Conservation (phyloP, 2,888 invertebrate genomes). For the Tachina grossa region DNA sequence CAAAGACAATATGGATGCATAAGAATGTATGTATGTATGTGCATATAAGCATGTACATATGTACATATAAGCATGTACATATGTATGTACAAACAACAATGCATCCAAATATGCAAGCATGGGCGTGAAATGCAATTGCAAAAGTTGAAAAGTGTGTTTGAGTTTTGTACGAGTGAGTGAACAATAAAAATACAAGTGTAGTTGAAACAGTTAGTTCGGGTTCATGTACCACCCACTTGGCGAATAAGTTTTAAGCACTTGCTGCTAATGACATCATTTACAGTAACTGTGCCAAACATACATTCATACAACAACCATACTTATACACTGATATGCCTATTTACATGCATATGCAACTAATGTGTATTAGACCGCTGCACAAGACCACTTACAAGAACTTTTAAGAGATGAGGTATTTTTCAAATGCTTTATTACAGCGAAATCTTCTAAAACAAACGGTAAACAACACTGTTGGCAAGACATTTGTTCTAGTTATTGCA, state of each 20-base stretch:
- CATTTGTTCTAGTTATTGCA: too few species aligned
- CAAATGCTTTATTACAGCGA: too few species aligned
- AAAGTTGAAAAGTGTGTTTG: slow-evolving; percentile 14
- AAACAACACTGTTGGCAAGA: too few species aligned
- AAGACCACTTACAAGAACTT: too few species aligned
- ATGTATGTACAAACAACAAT: not conserved
- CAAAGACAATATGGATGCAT: slow-evolving; percentile 15
- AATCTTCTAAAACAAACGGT: too few species aligned
- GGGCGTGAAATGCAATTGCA: slow-evolving; percentile 26
- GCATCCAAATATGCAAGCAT: slow-evolving; percentile 19
- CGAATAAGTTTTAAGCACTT: slow-evolving; percentile 39
- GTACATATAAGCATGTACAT: not conserved
- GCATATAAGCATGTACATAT: slow-evolving; percentile 13
- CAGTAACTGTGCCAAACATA: slow-evolving; percentile 20
- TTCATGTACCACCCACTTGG: slow-evolving; percentile 52
- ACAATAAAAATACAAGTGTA: slow-evolving; percentile 10
- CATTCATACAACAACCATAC: not conserved
- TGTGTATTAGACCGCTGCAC: too few species aligned
- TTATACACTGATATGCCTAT: not conserved
- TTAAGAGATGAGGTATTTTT: too few species aligned
- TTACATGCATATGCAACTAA: too few species aligned
- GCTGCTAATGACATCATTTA: slow-evolving; percentile 62
- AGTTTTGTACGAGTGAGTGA: slow-evolving; percentile 20
- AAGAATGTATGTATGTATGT: slow-evolving; percentile 24
- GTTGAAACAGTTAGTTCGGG: slow-evolving; percentile 50